Percentiles rank a stretch among this genome's conserved stretches.
Conservation (phyloP, 2,888 invertebrate genomes). For the Tuberolachnus salignus region DNA sequence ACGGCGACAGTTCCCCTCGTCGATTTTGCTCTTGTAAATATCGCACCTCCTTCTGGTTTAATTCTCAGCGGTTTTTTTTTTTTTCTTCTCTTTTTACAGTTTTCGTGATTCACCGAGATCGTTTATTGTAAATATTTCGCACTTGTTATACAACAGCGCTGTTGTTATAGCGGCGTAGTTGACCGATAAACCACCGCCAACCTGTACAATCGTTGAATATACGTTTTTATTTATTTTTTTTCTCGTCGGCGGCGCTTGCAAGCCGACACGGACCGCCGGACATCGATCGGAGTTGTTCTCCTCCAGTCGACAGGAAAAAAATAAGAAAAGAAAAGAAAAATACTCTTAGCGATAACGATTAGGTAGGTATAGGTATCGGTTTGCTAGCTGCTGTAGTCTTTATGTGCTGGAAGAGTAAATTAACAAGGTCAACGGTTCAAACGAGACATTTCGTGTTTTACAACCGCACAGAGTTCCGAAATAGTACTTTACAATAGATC, state of each 20-base stretch:
- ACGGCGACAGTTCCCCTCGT: slow-evolving; percentile 19
- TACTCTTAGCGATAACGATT: slow-evolving; percentile 24
- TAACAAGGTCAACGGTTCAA: slow-evolving; percentile 53
- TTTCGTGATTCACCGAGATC: not conserved
- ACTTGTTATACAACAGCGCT: slow-evolving; percentile 16
- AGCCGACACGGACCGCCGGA: slow-evolving; percentile 44
- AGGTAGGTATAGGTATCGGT: no score
- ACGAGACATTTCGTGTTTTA: slow-evolving; percentile 26
- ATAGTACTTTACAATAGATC: no score
- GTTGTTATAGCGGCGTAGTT: slow-evolving; percentile 4
- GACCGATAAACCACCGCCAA: slow-evolving; percentile 42
- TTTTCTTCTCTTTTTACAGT: not conserved
- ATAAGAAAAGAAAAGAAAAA: no score
- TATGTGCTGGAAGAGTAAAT: slow-evolving; percentile 38
- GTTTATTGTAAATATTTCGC: slow-evolving; percentile 5
- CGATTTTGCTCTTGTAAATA: not conserved
- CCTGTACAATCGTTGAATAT: not conserved
- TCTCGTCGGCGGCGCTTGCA: not conserved
- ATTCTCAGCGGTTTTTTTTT: not conserved
- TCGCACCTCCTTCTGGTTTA: not conserved
- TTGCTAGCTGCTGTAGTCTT: not conserved
- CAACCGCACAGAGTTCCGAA: slow-evolving; percentile 2
- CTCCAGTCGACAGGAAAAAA: slow-evolving; percentile 13
- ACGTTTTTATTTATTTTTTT: slow-evolving; percentile 9
- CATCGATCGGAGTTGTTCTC: slow-evolving; percentile 4